A percentile compares a stretch with the other conserved stretches of the same genome.
Evolutionary conservation across 1,140 invertebrate genomes (phyloP).

Genomic region (Anoplolepis gracilipes): DNA sequence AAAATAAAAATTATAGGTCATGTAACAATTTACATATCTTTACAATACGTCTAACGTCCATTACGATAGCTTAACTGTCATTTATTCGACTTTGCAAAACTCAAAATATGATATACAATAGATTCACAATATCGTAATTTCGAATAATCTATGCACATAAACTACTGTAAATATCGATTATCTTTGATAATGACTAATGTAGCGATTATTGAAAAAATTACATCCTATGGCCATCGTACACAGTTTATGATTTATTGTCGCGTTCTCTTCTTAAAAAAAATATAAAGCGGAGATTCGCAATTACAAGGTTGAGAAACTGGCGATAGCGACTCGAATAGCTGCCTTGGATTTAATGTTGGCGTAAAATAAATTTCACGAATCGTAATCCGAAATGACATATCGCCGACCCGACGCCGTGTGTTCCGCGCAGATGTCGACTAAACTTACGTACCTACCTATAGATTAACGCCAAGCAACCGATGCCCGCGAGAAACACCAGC

Average conservation of each 20-base stretch:
- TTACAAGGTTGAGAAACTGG: background rate
- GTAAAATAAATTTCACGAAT: constrained; percentile 46
- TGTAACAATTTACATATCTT: too few species aligned
- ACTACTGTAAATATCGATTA: too few species aligned
- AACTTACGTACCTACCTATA: constrained; percentile 79
- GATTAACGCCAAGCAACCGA: constrained; percentile 82
- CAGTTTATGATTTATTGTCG: background rate
- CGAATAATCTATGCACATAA: too few species aligned
- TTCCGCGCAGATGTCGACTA: background rate
- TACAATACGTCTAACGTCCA: too few species aligned
- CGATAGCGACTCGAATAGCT: background rate
- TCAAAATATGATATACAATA: too few species aligned
- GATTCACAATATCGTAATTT: too few species aligned
- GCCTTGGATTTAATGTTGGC: background rate
- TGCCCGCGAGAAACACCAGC: constrained; percentile 84
- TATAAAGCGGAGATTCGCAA: background rate
- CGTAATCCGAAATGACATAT: background rate
- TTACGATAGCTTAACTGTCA: too few species aligned
- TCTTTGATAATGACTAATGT: too few species aligned
- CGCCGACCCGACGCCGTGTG: background rate
- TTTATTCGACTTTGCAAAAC: too few species aligned
- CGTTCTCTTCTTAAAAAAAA: background rate
- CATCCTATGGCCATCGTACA: too few species aligned
- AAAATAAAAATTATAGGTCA: too few species aligned
- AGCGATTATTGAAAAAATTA: too few species aligned